Evolutionary conservation across 2,113 vertebrate species (phyloP).

Genomic region (Phalacrocorax carbo): DNA sequence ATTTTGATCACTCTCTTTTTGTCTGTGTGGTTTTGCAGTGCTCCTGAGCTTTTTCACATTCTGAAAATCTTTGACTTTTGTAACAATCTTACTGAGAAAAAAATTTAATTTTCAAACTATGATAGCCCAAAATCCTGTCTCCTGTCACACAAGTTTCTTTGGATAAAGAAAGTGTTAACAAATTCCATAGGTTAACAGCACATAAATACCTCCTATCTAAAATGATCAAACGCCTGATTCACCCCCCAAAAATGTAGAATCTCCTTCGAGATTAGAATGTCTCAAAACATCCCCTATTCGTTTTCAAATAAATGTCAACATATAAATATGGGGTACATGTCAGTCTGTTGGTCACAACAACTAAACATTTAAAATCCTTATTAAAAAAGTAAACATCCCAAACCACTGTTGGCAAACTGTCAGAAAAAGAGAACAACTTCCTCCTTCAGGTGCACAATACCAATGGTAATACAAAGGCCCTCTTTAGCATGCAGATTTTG

Average conservation of each 20-base stretch:
- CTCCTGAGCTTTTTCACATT: neutral
- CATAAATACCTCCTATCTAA: neutral
- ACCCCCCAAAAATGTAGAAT: neutral
- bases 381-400: neutral
- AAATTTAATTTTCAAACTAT: neutral
- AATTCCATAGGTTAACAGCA: neutral
- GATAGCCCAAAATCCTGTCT: neutral
- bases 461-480: neutral
- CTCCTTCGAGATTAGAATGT: neutral
- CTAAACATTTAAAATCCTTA: neutral
- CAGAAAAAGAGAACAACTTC: neutral
- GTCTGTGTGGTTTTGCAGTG: neutral
- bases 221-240: neutral
- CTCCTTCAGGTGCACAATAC: neutral
- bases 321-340: neutral
- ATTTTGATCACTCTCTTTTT: neutral
- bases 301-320: neutral
- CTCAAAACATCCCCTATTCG: neutral
- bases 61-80: neutral
- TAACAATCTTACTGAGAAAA: neutral
- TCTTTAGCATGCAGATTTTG: neutral
- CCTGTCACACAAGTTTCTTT: neutral
- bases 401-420: neutral
- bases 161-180: neutral
- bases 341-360: neutral